Conservation (phyloP, 2,888 invertebrate genomes). For the Dasypolia templi region DNA sequence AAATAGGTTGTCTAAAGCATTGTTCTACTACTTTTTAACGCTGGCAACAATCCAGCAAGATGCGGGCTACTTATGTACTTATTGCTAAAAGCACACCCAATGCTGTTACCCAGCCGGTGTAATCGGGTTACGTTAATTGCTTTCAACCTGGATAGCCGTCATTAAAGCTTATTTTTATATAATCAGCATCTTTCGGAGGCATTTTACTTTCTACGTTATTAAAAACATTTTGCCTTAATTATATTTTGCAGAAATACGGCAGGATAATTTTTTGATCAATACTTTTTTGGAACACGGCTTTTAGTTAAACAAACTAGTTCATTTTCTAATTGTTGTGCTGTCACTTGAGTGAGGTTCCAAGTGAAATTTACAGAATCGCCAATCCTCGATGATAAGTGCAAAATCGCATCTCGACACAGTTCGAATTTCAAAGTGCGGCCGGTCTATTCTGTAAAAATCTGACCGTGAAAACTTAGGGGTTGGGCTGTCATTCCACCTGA, state of each 20-base stretch:
- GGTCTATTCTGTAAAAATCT: too few species aligned
- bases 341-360: not conserved
- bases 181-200: slow-evolving; percentile 45
- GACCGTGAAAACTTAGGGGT: too few species aligned
- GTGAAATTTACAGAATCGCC: not conserved
- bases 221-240: slow-evolving; percentile 6
- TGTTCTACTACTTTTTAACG: slow-evolving; percentile 42
- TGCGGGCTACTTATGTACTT: not conserved
- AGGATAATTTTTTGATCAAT: not conserved
- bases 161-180: slow-evolving; percentile 48
- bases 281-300: not conserved
- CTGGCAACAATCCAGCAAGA: slow-evolving; percentile 56
- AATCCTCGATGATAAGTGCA: not conserved
- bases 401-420: not conserved
- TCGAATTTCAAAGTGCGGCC: not conserved
- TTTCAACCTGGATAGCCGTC: slow-evolving; percentile 36
- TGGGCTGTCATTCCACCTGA: too few species aligned
- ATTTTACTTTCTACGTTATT: slow-evolving; percentile 15
- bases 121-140: slow-evolving; percentile 32
- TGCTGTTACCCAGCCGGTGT: slow-evolving; percentile 37
- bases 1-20: slow-evolving; percentile 12
- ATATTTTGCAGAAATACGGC: not conserved
- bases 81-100: slow-evolving; percentile 57
- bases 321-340: not conserved
- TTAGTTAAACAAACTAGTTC: not conserved